A percentile compares a stretch with the other conserved stretches of the same genome.
Conservation (phyloP, 1,140 invertebrate genomes). For the Aleiodes sp. region DNA sequence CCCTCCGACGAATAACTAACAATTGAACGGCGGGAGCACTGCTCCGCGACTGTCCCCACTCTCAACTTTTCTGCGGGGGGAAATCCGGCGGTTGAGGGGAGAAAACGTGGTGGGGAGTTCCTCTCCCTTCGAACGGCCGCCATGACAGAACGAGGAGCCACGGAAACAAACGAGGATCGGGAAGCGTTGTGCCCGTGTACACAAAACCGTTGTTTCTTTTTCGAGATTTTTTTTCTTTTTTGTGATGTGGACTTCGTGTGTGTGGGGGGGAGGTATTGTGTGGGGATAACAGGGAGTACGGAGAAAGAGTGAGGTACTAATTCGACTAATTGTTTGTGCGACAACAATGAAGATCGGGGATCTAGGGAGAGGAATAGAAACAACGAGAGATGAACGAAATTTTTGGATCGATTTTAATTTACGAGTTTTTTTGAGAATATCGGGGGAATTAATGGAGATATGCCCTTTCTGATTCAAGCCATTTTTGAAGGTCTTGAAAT, state of each 20-base stretch:
- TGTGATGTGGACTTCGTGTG: no score
- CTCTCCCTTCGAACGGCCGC: background rate
- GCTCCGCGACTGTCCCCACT: constrained; percentile 18
- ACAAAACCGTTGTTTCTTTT: background rate
- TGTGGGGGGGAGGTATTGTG: no score
- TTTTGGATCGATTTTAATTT: no score
- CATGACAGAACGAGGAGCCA: background rate
- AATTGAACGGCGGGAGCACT: constrained; percentile 48
- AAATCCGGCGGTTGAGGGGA: background rate
- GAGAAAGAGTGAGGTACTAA: background rate
- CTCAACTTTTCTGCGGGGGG: background rate
- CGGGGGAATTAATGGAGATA: no score
- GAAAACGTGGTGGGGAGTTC: background rate
- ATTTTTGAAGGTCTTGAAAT: no score
- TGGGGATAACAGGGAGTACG: no score
- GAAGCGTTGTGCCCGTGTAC: background rate
- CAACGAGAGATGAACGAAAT: background rate
- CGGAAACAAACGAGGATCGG: background rate
- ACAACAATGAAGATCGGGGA: constrained; percentile 21
- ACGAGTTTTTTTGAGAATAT: no score
- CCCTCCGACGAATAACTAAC: constrained; percentile 48
- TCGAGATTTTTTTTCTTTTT: no score
- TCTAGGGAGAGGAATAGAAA: background rate
- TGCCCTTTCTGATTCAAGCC: no score
- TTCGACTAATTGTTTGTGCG: background rate